Percentiles rank a stretch among this genome's conserved stretches.
Evolutionary conservation across 2,797 vertebrate genomes (phyloP).

Genomic region (Vespertilio murinus): DNA sequence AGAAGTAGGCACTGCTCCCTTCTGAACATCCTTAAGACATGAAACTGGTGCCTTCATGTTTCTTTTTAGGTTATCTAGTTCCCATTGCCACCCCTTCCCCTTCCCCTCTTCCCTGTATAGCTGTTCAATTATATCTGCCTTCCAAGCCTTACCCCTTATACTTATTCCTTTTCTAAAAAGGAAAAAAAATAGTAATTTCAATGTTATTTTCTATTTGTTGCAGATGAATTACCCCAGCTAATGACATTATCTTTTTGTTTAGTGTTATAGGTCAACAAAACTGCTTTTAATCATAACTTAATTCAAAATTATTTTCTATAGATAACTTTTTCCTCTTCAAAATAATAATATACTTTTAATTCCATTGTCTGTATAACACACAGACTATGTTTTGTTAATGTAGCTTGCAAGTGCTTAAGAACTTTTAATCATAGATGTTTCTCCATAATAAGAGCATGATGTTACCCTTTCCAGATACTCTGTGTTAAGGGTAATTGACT

Average conservation of each 20-base stretch:
- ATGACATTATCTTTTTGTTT: not conserved
- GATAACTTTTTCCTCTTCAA: not conserved
- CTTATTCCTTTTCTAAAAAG: not conserved
- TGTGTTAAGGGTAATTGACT: not conserved
- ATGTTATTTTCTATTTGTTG: not conserved
- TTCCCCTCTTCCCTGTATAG: rapidly evolving
- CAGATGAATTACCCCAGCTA: not conserved
- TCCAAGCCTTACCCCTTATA: not conserved
- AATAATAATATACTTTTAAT: not conserved
- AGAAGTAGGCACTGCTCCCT: not conserved
- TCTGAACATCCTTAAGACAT: not conserved
- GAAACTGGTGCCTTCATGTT: not conserved
- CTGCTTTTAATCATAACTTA: not conserved
- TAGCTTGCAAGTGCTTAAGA: not conserved
- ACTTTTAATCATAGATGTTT: not conserved
- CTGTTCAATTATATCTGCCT: not conserved
- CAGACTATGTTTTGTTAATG: not conserved
- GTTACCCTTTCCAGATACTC: not conserved
- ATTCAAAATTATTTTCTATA: not conserved
- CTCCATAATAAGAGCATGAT: not conserved
- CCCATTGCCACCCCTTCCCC: too few species aligned
- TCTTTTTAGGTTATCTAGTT: not conserved
- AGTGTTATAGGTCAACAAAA: not conserved
- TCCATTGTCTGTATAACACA: not conserved
- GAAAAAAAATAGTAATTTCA: not conserved